Conservation (phyloP, 37 sponge, comb jelly and placozoan species). For the Amphimedon queenslandica region DNA sequence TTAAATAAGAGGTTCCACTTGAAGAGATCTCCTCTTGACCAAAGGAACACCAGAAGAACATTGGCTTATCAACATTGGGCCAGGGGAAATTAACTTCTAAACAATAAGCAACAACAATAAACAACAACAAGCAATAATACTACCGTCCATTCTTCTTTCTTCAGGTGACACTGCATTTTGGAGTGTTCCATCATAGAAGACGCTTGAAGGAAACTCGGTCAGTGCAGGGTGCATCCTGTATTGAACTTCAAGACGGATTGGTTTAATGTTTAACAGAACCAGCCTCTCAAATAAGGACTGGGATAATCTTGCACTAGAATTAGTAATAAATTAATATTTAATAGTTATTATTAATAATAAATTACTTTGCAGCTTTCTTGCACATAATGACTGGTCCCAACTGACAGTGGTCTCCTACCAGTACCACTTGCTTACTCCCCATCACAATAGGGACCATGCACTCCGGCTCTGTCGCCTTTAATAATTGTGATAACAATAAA, state of each 20-base stretch:
- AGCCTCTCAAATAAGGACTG: constrained; percentile 97
- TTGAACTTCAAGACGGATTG: constrained; percentile 86
- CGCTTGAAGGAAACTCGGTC: constrained; percentile 83
- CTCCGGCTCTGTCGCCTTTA: constrained; percentile 94
- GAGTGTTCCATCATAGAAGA: constrained; percentile 95
- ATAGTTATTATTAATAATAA: not conserved
- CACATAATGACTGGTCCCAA: constrained; percentile 98
- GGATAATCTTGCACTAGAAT: constrained; percentile 81
- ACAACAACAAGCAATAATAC: not conserved
- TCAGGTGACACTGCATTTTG: constrained; percentile 89
- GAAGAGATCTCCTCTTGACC: constrained; percentile 94
- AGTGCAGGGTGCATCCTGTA: constrained; percentile 97
- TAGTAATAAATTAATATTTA: not conserved
- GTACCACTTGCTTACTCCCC: constrained; percentile 89
- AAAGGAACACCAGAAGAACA: constrained; percentile 88
- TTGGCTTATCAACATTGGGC: constrained; percentile 79
- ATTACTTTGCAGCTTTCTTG: constrained; percentile 93
- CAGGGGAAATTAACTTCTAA: constrained; percentile 75
- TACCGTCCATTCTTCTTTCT: constrained; percentile 43
- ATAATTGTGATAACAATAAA: not conserved
- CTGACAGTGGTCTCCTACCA: constrained; percentile 98
- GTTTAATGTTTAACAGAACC: constrained; percentile 76
- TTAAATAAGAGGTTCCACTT: constrained; percentile 92
- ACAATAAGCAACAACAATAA: not conserved
- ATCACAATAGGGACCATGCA: constrained; percentile 98